phyloP scores from a whole-genome alignment of 2,888 invertebrate species.

The Folsomia manolachei region DNA sequence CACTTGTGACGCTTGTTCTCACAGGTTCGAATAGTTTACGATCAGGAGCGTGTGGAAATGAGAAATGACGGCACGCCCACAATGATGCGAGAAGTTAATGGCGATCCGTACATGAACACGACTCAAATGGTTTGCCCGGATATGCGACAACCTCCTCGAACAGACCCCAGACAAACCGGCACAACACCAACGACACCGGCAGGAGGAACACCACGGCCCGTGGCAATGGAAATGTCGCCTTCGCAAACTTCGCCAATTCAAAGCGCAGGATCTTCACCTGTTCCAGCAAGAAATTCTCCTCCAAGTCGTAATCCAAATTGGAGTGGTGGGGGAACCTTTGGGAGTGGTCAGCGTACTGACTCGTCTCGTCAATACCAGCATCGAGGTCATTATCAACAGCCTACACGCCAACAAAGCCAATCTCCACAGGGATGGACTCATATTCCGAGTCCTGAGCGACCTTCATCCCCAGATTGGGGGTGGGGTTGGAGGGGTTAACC shows the following conservation, averaged over 20 bases:
- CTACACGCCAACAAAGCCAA: background rate
- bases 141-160: background rate
- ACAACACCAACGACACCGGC: background rate
- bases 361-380: background rate
- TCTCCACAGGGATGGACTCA: background rate
- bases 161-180: background rate
- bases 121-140: background rate
- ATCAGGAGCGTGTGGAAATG: background rate
- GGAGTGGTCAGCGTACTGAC: background rate
- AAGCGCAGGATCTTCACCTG: background rate
- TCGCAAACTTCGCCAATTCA: background rate
- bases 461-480: conserved; percentile 21
- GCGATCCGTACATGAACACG: conserved; percentile 2
- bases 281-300: background rate
- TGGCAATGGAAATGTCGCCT: background rate
- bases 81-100: conserved; percentile 14
- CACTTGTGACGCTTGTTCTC: background rate
- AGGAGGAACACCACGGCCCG: background rate
- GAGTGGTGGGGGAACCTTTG: background rate
- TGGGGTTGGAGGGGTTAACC: conserved; percentile 4
- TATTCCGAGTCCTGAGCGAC: conserved; percentile 3
- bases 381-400: background rate
- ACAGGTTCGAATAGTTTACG: conserved; percentile 20
- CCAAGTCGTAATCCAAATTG: background rate
- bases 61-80: conserved; percentile 16